Conservation (phyloP, 1,140 invertebrate genomes). For the Dendrolimus punctatus region DNA sequence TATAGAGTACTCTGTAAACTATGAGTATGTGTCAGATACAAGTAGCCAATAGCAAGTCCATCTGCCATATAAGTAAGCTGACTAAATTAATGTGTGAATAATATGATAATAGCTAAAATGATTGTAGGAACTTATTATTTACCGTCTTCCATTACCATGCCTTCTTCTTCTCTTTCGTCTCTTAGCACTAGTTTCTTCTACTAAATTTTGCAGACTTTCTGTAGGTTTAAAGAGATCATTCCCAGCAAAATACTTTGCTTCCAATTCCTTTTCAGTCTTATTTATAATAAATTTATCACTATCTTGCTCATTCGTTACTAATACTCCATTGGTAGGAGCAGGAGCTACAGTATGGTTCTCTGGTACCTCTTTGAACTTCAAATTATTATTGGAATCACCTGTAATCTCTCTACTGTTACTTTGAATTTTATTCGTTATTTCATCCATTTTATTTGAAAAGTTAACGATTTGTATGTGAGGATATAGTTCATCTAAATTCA, state of each 20-base stretch:
- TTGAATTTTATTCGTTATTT: conserved; percentile 68
- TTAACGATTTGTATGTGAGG: conserved; percentile 47
- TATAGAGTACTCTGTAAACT: too few species aligned
- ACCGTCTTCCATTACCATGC: conserved; percentile 61
- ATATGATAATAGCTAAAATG: conserved; percentile 1
- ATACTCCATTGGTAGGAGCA: conserved; percentile 58
- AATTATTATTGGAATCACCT: conserved; percentile 61
- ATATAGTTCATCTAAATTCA: conserved; percentile 62
- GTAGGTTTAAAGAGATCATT: conserved; percentile 53
- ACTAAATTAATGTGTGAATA: neutral
- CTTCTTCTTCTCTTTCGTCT: conserved; percentile 50
- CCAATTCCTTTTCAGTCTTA: conserved; percentile 34
- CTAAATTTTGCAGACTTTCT: conserved; percentile 49
- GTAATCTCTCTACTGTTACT: conserved; percentile 69
- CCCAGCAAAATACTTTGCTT: conserved; percentile 27
- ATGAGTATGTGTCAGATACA: too few species aligned
- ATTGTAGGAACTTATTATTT: conserved; percentile 18
- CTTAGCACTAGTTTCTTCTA: conserved; percentile 32
- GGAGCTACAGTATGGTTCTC: conserved; percentile 59
- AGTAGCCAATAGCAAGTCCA: too few species aligned
- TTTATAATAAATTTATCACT: conserved; percentile 40
- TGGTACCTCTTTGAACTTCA: conserved; percentile 56
- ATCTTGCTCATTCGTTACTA: conserved; percentile 42
- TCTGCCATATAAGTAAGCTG: too few species aligned
- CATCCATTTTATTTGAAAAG: conserved; percentile 54